A percentile compares a stretch with the other conserved stretches of the same genome.
These are phyloP conservation scores for Anableps anableps DNA, from an alignment of 2,797 vertebrate species.

Conservation along the genomic window DNA sequence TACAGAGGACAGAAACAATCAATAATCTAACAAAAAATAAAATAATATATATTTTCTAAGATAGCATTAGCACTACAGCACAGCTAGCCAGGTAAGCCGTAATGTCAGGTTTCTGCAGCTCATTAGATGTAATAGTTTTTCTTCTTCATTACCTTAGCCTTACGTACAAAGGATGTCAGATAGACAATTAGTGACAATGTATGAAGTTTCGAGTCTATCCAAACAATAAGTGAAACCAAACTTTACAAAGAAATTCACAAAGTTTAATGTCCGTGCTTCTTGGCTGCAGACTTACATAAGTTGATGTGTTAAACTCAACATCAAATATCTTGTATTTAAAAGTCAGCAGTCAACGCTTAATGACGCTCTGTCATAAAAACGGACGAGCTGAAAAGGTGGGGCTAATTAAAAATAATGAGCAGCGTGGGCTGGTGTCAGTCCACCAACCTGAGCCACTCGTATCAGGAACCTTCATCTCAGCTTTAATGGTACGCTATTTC, in stretches of 20 bases:
- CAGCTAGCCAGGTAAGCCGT: background rate
- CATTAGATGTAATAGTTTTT: background rate
- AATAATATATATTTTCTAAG: background rate
- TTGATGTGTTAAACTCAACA: constrained; percentile 18
- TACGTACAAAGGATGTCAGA: background rate
- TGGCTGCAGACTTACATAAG: constrained; percentile 1
- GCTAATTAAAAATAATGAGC: constrained; percentile 63
- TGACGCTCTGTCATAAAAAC: constrained; percentile 28
- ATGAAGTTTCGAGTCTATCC: background rate
- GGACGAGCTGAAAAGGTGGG: constrained; percentile 34
- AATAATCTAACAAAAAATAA: background rate
- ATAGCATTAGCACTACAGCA: background rate
- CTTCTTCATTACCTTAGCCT: background rate
- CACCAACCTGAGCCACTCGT: constrained; percentile 3
- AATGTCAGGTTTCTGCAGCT: background rate
- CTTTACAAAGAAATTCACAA: constrained; percentile 14
- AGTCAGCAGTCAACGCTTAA: constrained; percentile 12
- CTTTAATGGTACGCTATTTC: constrained; percentile 14
- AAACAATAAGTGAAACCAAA: constrained; percentile 1
- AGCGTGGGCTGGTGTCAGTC: constrained; percentile 15
- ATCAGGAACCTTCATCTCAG: constrained; percentile 32
- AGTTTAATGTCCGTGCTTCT: background rate
- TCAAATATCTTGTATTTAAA: constrained; percentile 25
- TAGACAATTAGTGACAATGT: constrained; percentile 9
- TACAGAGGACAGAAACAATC: background rate